phyloP scores from a whole-genome alignment of 2,888 invertebrate species.

The Eurytoma californica region DNA sequence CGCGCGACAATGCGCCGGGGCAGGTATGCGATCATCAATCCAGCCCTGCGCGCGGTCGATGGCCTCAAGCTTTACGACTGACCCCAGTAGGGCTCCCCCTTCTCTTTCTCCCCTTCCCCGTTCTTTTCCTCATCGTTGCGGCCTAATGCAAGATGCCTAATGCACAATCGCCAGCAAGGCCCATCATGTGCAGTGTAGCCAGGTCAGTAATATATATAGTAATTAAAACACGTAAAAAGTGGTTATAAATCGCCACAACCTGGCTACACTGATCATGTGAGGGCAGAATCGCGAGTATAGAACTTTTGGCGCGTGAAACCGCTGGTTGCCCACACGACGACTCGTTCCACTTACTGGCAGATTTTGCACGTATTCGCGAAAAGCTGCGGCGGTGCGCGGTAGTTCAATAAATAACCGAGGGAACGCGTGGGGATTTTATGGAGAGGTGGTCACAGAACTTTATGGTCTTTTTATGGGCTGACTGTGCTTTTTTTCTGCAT shows the following conservation, averaged over 20 bases:
- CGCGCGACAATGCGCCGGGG: conserved; percentile 3
- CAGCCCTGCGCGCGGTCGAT: conserved; percentile 2
- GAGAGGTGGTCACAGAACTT: no score
- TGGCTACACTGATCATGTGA: no score
- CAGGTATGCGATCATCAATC: conserved; percentile 22
- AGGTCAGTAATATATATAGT: no score
- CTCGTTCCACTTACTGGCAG: conserved; percentile 40
- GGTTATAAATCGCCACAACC: no score
- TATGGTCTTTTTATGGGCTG: no score
- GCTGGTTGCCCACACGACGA: conserved; percentile 38
- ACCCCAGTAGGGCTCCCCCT: no score
- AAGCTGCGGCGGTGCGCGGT: background rate
- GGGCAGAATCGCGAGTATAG: background rate
- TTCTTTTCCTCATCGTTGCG: background rate
- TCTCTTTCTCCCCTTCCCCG: no score
- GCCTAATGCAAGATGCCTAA: background rate
- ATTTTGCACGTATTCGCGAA: background rate
- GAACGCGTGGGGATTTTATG: no score
- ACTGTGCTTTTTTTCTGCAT: no score
- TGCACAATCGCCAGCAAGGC: background rate
- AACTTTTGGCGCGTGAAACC: background rate
- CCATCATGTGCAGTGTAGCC: no score
- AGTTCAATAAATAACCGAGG: background rate
- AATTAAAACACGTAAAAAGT: no score
- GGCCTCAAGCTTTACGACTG: background rate